Conservation (phyloP, 2,888 invertebrate species). For the Ormyrus thymus region DNA sequence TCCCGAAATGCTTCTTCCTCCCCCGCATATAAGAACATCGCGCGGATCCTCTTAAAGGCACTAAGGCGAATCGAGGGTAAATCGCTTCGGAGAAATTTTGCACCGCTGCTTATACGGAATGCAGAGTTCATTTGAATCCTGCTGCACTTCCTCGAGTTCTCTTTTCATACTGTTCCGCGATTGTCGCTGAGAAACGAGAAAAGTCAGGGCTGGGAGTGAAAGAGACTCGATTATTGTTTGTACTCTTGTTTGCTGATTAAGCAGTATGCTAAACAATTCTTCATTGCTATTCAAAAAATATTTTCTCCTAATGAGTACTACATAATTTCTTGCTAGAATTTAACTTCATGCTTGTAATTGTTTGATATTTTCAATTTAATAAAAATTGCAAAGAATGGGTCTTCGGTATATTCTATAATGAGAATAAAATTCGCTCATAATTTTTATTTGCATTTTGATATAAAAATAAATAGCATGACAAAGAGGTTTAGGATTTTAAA, state of each 20-base stretch:
- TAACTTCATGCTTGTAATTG: no score
- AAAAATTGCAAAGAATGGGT: no score
- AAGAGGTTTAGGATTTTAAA: no score
- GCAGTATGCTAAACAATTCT: neutral
- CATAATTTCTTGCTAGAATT: no score
- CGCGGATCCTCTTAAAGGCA: slow-evolving; percentile 1
- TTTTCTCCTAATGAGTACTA: no score
- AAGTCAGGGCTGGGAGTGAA: neutral
- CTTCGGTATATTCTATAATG: no score
- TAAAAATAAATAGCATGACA: no score
- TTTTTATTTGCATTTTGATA: no score
- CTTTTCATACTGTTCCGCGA: neutral
- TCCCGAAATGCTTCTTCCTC: slow-evolving; percentile 17
- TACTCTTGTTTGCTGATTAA: slow-evolving; percentile 43
- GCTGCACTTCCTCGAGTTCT: slow-evolving; percentile 8
- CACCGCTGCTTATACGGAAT: slow-evolving; percentile 24
- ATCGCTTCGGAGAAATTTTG: neutral
- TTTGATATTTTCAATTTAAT: no score
- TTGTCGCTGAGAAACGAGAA: slow-evolving; percentile 17
- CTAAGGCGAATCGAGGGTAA: slow-evolving; percentile 24
- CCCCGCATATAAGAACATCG: no score
- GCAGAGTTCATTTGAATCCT: slow-evolving; percentile 44
- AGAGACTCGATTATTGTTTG: slow-evolving; percentile 28
- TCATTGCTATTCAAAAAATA: no score
- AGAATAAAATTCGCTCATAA: no score